Conservation (phyloP, 2,888 invertebrate species). For the Apomyelois bistriatella region DNA sequence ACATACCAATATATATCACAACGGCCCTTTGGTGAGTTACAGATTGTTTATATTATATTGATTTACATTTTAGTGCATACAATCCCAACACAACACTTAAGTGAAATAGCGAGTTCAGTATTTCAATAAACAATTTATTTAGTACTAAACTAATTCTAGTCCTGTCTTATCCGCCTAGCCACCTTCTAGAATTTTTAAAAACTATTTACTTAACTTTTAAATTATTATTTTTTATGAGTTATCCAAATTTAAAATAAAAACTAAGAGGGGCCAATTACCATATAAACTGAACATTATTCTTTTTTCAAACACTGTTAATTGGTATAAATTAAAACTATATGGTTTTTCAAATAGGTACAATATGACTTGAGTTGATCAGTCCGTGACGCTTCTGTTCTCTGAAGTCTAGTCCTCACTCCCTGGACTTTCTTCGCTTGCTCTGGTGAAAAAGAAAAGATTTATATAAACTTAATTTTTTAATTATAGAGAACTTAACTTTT, state of each 20-base stretch:
- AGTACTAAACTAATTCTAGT: not conserved
- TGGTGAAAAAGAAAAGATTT: not conserved
- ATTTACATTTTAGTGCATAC: too few relatives aligned
- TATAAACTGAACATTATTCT: too few relatives aligned
- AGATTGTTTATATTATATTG: too few relatives aligned
- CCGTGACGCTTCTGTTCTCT: not conserved
- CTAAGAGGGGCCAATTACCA: too few relatives aligned
- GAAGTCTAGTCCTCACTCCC: not conserved
- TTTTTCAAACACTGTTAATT: too few relatives aligned
- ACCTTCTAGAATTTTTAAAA: not conserved
- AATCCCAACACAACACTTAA: not conserved
- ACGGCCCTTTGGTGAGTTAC: too few relatives aligned
- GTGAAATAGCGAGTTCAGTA: not conserved
- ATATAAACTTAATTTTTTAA: too few relatives aligned
- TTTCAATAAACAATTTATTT: not conserved
- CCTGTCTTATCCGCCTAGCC: not conserved
- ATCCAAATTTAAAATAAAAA: too few relatives aligned
- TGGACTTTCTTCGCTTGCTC: not conserved
- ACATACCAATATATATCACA: too few relatives aligned
- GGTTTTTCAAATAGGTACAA: too few relatives aligned
- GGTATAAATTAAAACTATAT: not conserved
- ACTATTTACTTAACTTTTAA: not conserved
- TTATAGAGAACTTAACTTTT: too few relatives aligned
- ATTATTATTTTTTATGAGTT: not conserved
- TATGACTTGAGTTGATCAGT: constrained; percentile 9